These are phyloP conservation scores for Opisthocomus hoazin DNA, from an alignment of 2,113 vertebrate species.

Conservation along the genomic window DNA sequence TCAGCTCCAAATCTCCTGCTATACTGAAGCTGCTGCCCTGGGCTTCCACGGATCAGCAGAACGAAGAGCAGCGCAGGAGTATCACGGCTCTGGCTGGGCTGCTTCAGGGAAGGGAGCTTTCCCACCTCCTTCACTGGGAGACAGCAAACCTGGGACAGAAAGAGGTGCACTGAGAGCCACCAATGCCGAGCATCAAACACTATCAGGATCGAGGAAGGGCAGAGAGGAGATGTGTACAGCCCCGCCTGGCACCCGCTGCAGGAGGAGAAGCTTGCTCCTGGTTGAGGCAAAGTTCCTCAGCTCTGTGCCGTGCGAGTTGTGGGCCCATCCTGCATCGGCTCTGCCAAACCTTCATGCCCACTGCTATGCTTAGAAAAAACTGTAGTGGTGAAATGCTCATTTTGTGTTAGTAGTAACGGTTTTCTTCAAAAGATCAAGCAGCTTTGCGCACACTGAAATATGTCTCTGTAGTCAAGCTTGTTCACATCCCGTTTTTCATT, in stretches of 20 bases:
- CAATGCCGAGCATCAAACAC: background rate
- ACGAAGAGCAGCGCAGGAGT: background rate
- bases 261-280: background rate
- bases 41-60: background rate
- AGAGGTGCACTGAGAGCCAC: background rate
- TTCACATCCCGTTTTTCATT: background rate
- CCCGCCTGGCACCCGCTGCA: background rate
- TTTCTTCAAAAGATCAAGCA: background rate
- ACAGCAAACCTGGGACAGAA: background rate
- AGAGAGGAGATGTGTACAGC: rapidly evolving
- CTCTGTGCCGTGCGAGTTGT: background rate
- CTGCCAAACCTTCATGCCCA: background rate
- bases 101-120: background rate
- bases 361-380: background rate
- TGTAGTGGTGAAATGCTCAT: background rate
- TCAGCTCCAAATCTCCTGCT: background rate
- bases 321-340: background rate
- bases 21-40: background rate
- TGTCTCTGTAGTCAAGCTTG: background rate
- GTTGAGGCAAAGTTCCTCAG: background rate
- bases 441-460: background rate
- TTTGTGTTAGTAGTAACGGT: background rate
- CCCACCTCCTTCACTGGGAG: background rate
- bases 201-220: background rate
- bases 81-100: background rate